These are phyloP conservation scores for Cyclargus thomasi DNA, from an alignment of 1,140 invertebrate species.

Conservation along the genomic window DNA sequence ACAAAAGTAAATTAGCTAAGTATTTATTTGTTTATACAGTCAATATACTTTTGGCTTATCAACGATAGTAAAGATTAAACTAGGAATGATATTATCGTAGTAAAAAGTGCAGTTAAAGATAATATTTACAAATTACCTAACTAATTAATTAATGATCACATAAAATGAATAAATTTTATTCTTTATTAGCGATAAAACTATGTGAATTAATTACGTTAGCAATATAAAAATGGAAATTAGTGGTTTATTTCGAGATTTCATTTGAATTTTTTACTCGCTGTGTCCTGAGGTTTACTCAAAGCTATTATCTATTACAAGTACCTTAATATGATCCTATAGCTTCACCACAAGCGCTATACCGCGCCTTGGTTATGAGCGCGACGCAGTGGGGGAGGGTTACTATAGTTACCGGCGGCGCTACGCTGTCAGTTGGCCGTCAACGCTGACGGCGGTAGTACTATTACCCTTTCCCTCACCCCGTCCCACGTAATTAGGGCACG, in stretches of 20 bases:
- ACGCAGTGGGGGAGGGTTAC: too few species aligned
- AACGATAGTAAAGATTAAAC: not conserved
- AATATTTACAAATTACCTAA: not conserved
- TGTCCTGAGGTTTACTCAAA: not conserved
- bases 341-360: too few species aligned
- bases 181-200: not conserved
- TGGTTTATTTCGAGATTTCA: not conserved
- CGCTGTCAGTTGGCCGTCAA: too few species aligned
- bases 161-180: not conserved
- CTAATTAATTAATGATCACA: not conserved
- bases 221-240: constrained; percentile 4
- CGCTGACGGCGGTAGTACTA: too few species aligned
- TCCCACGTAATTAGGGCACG: too few species aligned
- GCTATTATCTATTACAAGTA: not conserved
- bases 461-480: too few species aligned
- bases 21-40: not conserved
- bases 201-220: constrained; percentile 1
- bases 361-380: too few species aligned
- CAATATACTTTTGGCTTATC: not conserved
- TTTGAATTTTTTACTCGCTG: not conserved
- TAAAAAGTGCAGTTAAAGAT: not conserved
- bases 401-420: too few species aligned
- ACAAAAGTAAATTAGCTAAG: too few species aligned
- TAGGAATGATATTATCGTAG: not conserved
- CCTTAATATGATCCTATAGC: too few species aligned